These are phyloP conservation scores for Macroteleia sp. DNA, from an alignment of 2,888 invertebrate species.

Conservation along the genomic window DNA sequence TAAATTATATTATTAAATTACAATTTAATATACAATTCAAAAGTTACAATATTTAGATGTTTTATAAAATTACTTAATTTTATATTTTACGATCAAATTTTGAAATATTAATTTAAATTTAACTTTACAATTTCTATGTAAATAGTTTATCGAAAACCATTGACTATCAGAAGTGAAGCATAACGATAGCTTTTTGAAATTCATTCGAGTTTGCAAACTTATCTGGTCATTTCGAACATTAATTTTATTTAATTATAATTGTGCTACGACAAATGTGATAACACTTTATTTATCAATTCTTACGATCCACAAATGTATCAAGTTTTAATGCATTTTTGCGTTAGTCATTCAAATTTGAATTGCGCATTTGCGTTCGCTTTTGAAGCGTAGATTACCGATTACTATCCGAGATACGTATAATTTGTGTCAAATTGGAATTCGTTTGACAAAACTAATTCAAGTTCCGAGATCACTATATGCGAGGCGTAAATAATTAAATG, in stretches of 20 bases:
- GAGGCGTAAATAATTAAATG: background rate
- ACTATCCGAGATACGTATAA: conserved; percentile 18
- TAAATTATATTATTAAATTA: too few species aligned
- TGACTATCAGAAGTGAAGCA: background rate
- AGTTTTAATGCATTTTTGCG: conserved; percentile 5
- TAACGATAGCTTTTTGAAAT: conserved; percentile 15
- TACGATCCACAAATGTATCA: background rate
- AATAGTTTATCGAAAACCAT: too few species aligned
- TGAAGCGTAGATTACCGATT: background rate
- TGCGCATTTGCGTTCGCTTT: background rate
- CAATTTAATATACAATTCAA: too few species aligned
- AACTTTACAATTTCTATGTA: too few species aligned
- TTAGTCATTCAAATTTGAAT: background rate
- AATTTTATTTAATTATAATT: conserved; percentile 21
- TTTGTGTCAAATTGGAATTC: conserved; percentile 25
- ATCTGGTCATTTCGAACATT: conserved; percentile 40
- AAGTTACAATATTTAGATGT: too few species aligned
- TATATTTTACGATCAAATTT: too few species aligned
- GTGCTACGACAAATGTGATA: conserved; percentile 46
- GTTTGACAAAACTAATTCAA: conserved; percentile 18
- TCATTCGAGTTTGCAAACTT: conserved; percentile 17
- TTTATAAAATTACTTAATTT: too few species aligned
- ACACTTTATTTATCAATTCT: conserved; percentile 22
- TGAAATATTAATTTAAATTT: too few species aligned
- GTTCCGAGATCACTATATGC: too few species aligned